These are phyloP conservation scores for Columba guinea DNA, from an alignment of 2,797 vertebrate genomes.

Conservation along the genomic window DNA sequence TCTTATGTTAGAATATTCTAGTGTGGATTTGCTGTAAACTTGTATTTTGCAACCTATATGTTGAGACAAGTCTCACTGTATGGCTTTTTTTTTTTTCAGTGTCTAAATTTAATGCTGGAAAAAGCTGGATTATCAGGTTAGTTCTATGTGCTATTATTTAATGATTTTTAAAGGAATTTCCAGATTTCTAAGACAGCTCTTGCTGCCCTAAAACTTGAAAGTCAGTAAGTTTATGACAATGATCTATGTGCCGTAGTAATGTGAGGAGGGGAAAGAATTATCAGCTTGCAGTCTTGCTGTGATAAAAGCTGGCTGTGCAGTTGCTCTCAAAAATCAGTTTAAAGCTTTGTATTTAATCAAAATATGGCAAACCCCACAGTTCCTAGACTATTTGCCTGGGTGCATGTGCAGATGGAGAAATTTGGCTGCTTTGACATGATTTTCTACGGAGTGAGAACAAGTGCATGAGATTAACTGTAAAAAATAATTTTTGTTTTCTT, in stretches of 20 bases:
- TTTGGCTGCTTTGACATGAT: not conserved
- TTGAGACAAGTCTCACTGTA: not conserved
- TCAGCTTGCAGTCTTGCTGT: not conserved
- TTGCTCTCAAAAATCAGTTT: not conserved
- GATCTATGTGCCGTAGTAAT: not conserved
- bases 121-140: slow-evolving; percentile 86
- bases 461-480: not conserved
- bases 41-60: not conserved
- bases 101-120: slow-evolving; percentile 87
- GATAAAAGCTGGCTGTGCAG: not conserved
- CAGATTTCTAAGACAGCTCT: not conserved
- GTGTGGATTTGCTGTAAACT: not conserved
- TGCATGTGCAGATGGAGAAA: not conserved
- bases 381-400: not conserved
- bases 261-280: not conserved
- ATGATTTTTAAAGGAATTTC: not conserved
- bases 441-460: not conserved
- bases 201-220: not conserved
- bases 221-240: rapidly evolving
- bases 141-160: not conserved
- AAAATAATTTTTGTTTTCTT: not conserved
- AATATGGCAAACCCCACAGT: not conserved
- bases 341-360: not conserved
- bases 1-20: not conserved
- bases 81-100: slow-evolving; percentile 75